Percentiles rank a stretch among this genome's conserved stretches.
Conservation (phyloP, 2,113 vertebrate genomes). For the Nycticebus coucang region DNA sequence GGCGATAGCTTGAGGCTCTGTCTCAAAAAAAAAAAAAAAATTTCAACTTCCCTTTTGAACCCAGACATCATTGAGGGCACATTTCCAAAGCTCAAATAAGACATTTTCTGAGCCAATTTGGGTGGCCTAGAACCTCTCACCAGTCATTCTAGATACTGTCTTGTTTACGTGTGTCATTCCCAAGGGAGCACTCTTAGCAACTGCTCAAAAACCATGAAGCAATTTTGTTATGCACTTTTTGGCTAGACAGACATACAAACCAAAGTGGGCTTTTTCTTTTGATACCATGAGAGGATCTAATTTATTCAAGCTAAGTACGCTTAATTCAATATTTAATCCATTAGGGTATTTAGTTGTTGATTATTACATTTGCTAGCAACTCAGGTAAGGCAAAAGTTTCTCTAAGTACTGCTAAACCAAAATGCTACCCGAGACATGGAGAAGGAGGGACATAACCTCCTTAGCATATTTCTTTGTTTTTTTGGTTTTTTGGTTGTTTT, state of each 20-base stretch:
- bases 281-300: background rate
- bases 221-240: background rate
- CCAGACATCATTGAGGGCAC: constrained; percentile 29
- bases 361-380: constrained; percentile 36
- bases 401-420: background rate
- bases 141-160: constrained; percentile 47
- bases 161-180: background rate
- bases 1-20: too few species aligned
- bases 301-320: constrained; percentile 33
- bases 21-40: too few species aligned
- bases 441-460: background rate
- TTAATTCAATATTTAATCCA: constrained; percentile 17
- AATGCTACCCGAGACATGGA: background rate
- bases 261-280: constrained; percentile 46
- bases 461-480: too few species aligned
- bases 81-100: constrained; percentile 69
- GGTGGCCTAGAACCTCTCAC: constrained; percentile 54
- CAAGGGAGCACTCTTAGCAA: background rate
- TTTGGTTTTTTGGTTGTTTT: too few species aligned
- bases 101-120: constrained; percentile 51
- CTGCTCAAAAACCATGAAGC: background rate
- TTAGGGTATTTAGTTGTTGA: constrained; percentile 13
- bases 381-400: constrained; percentile 8
- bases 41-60: background rate
- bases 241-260: constrained; percentile 38